These are phyloP conservation scores for Epinotia ramella DNA, from an alignment of 2,888 invertebrate species.

Conservation along the genomic window DNA sequence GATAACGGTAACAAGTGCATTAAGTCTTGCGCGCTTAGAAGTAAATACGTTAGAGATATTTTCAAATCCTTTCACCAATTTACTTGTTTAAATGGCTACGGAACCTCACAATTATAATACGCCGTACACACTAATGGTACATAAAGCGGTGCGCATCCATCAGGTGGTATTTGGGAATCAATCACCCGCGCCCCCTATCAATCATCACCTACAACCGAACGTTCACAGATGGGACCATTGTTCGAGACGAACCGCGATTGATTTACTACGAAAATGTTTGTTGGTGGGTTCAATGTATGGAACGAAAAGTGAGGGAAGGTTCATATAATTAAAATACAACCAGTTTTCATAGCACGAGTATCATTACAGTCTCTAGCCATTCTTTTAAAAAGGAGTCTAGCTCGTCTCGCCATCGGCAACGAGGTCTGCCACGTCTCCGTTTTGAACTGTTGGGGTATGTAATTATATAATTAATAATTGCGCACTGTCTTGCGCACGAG, in stretches of 20 bases:
- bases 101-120: conserved; percentile 2
- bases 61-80: not conserved
- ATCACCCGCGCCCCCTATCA: conserved; percentile 62
- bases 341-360: too few species aligned
- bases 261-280: conserved; percentile 30
- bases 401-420: too few species aligned
- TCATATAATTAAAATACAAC: too few species aligned
- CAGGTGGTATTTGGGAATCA: conserved; percentile 62
- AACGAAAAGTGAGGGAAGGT: not conserved
- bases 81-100: not conserved
- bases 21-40: not conserved
- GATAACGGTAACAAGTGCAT: too few species aligned
- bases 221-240: conserved; percentile 22
- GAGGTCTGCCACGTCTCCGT: too few species aligned
- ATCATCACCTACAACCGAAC: conserved; percentile 56
- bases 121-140: conserved; percentile 25
- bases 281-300: not conserved
- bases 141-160: conserved; percentile 55
- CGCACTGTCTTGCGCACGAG: not conserved
- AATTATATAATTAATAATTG: not conserved
- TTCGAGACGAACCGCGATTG: conserved; percentile 27
- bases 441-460: too few species aligned
- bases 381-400: too few species aligned
- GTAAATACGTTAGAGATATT: not conserved
- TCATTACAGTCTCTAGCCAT: too few species aligned